phyloP scores from a whole-genome alignment of 1,140 invertebrate species.

The Drosophila insularis region DNA sequence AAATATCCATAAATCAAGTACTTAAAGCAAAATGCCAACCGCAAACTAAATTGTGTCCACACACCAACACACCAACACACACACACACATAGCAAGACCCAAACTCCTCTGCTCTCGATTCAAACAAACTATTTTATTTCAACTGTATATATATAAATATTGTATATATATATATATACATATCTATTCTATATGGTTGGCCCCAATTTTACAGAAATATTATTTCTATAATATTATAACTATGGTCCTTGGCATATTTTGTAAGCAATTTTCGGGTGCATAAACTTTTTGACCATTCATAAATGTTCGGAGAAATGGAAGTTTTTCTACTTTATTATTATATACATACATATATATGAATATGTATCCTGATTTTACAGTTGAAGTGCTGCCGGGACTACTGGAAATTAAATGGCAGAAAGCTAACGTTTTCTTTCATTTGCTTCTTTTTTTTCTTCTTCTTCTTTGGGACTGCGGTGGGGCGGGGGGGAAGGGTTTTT shows the following conservation, averaged over 20 bases:
- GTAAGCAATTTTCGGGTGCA: slow-evolving; percentile 34
- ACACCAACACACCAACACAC: neutral
- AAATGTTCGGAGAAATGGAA: slow-evolving; percentile 18
- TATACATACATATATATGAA: slow-evolving; percentile 46
- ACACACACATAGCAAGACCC: slow-evolving; percentile 8
- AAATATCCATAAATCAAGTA: slow-evolving; percentile 73
- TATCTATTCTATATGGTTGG: slow-evolving; percentile 3
- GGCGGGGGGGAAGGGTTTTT: neutral
- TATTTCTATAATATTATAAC: slow-evolving; percentile 16
- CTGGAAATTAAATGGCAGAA: slow-evolving; percentile 68
- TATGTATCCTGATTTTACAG: slow-evolving; percentile 67
- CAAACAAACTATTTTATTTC: slow-evolving; percentile 9
- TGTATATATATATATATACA: neutral
- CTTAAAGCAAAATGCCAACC: slow-evolving; percentile 54
- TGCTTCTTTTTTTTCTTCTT: neutral
- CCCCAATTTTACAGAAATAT: slow-evolving; percentile 21
- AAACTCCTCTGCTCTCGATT: slow-evolving; percentile 19
- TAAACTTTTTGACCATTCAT: slow-evolving; percentile 45
- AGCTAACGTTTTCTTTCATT: slow-evolving; percentile 37
- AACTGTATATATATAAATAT: slow-evolving; percentile 6
- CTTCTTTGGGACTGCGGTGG: neutral
- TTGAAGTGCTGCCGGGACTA: slow-evolving; percentile 69
- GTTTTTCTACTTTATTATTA: slow-evolving; percentile 37
- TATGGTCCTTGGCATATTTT: slow-evolving; percentile 17
- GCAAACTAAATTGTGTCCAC: slow-evolving; percentile 27